Conservation (phyloP, 2,797 vertebrate species). For the Iguana delicatissima region DNA sequence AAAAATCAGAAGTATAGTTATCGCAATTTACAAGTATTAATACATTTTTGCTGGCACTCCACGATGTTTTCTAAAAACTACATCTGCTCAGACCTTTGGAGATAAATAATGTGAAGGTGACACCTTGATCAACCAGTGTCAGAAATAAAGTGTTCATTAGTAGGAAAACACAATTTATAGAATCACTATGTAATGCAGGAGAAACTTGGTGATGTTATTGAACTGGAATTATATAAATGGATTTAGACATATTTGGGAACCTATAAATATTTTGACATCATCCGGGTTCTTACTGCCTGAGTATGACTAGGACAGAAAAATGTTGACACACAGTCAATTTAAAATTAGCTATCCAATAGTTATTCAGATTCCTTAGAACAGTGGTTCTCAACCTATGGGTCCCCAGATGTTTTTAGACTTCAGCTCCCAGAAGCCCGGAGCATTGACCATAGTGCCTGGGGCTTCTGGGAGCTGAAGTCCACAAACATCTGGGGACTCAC, state of each 20-base stretch:
- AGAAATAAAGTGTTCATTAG: not conserved
- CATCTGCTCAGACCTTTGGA: not conserved
- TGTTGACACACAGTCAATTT: constrained; percentile 11
- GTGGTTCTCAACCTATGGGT: too few relatives aligned
- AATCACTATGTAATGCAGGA: not conserved
- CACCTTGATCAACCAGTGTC: not conserved
- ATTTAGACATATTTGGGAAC: not conserved
- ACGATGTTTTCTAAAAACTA: not conserved
- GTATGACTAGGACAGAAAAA: not conserved
- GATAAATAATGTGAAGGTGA: not conserved
- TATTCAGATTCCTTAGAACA: not conserved
- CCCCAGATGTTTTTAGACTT: too few relatives aligned
- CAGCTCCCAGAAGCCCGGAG: too few relatives aligned
- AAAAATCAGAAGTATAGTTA: not conserved
- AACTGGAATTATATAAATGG: not conserved
- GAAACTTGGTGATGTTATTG: not conserved
- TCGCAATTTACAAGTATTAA: not conserved
- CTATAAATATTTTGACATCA: constrained; percentile 4
- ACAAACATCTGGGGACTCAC: too few relatives aligned
- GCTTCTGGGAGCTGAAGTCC: too few relatives aligned
- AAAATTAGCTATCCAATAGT: not conserved
- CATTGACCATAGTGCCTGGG: too few relatives aligned
- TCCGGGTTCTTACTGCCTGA: too few relatives aligned
- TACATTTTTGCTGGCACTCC: not conserved
- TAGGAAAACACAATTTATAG: not conserved